phyloP scores from a whole-genome alignment of 2,888 invertebrate species.

The Rutpela maculata region DNA sequence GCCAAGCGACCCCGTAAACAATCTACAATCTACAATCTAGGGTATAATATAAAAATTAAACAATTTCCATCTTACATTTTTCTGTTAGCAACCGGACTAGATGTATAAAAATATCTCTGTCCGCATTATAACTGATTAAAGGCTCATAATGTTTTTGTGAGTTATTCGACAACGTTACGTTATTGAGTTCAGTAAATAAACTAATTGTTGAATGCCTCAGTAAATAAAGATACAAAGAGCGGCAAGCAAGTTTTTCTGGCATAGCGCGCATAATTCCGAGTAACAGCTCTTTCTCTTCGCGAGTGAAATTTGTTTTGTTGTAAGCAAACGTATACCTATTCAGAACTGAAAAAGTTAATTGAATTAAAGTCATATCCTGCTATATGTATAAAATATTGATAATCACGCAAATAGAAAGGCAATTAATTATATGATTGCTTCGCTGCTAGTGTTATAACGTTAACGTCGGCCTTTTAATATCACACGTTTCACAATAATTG shows the following conservation, averaged over 20 bases:
- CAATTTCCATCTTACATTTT: background rate
- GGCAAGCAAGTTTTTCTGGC: constrained; percentile 56
- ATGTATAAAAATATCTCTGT: constrained; percentile 51
- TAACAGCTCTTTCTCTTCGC: constrained; percentile 52
- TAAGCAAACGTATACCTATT: constrained; percentile 12
- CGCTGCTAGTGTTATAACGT: constrained; percentile 22
- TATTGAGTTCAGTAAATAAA: constrained; percentile 63
- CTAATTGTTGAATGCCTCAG: constrained; percentile 67
- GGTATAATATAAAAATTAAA: too few species aligned
- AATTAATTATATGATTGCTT: constrained; percentile 35
- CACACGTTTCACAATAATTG: constrained; percentile 29
- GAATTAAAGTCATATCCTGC: constrained; percentile 42
- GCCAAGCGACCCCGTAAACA: too few species aligned
- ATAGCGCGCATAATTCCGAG: constrained; percentile 58
- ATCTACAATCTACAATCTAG: too few species aligned
- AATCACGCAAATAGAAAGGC: constrained; percentile 37
- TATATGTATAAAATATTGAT: constrained; percentile 21
- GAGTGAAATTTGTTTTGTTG: constrained; percentile 8
- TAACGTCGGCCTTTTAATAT: constrained; percentile 29
- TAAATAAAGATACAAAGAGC: constrained; percentile 66
- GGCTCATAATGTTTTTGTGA: constrained; percentile 54
- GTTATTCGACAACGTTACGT: constrained; percentile 50
- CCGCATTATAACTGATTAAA: constrained; percentile 55
- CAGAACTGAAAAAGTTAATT: constrained; percentile 40
- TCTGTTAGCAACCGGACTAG: constrained; percentile 37